Base-by-base conservation (phyloP, 1,140 invertebrate species). In the Drosophila watanabei region DNA sequence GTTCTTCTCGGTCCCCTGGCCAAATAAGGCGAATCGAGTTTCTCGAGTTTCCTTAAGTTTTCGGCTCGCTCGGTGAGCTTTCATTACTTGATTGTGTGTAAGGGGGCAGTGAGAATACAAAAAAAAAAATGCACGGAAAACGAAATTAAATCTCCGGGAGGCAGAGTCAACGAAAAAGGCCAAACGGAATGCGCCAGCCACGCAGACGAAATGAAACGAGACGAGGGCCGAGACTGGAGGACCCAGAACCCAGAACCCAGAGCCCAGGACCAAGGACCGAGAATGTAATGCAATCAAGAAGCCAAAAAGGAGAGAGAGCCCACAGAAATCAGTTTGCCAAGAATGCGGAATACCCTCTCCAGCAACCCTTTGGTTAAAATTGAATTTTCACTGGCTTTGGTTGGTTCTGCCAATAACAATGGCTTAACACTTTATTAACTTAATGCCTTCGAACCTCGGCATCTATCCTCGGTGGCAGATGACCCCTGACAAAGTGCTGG, bases 1-100 rank as follows among this genome's bases (percentile, higher is more conserved):
- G 70, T 45, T 51, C 46, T 52, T 33, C 49, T 20, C 37, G 16
- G 65, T 39, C 45, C 45, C 66, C 28, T 35, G 66, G 8, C 30
- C 70, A 73, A 52, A 60, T 51, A 46, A 46, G 4, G 54, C 35
- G 11, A 33, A 33, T 59, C 57, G 32, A 52, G 49, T 70, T 54
- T 57, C 20, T 52, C 54, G 30, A 49, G 24, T 71, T 56, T 58
- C 24, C 57, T 57, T 51, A 59, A 75, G 60, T 75, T 75, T n/a
- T 63, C 57, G 30, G 32, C 13, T 35, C 58, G 62, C 43, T 52
- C 51, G 62, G 41, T 45, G 57, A 51, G 73, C 61, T 87, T 86
- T 86, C 79, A 82, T 87, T 86, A 82, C 83, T 75, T 87, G 79
- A 86, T 86, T 87, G 86, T 37, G 66, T 39, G 68, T 72, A 24